Evolutionary conservation across 2,113 vertebrate species (phyloP).

Genomic region (Microcebus griseorufus): DNA sequence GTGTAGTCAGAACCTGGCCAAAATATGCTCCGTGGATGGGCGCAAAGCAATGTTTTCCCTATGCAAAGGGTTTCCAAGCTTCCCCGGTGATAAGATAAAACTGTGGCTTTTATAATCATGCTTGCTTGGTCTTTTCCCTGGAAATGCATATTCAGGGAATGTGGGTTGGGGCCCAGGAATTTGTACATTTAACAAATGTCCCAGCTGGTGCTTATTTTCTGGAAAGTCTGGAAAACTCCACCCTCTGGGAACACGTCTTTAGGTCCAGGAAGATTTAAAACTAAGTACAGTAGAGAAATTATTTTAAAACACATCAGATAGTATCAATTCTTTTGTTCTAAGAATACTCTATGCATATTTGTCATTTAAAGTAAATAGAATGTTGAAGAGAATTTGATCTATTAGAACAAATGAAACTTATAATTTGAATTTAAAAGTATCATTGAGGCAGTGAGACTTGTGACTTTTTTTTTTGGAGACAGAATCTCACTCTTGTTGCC

Average conservation of each 20-base stretch:
- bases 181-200: neutral
- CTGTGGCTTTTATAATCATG: neutral
- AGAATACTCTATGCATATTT: neutral
- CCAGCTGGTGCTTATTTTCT: neutral
- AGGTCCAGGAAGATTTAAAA: neutral
- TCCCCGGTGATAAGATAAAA: neutral
- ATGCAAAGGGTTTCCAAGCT: neutral
- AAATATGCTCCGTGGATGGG: neutral
- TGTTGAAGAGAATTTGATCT: neutral
- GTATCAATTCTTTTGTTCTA: neutral
- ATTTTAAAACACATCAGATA: neutral
- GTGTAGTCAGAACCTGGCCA: neutral
- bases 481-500: too few relatives aligned
- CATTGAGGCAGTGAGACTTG: too few relatives aligned
- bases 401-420: neutral
- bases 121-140: neutral
- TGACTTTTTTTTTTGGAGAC: too few relatives aligned
- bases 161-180: neutral
- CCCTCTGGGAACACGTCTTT: neutral
- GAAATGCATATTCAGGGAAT: neutral
- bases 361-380: neutral
- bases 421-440: neutral
- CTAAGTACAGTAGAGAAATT: neutral
- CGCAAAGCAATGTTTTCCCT: neutral
- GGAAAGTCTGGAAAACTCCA: neutral